These are phyloP conservation scores for Haliaeetus leucogaster DNA, from an alignment of 2,113 vertebrate species.

Conservation along the genomic window DNA sequence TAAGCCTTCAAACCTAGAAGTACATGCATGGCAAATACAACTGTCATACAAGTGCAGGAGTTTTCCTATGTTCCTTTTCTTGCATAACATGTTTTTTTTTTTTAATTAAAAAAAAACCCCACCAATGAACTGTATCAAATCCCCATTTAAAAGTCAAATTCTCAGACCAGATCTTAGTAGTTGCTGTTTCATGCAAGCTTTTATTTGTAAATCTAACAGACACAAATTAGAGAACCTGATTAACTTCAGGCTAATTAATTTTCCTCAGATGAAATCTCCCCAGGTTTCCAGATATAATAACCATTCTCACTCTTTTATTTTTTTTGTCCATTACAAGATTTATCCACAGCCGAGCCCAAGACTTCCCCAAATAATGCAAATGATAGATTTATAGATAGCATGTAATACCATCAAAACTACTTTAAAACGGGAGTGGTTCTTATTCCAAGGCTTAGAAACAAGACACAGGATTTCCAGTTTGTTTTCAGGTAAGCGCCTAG, in stretches of 20 bases:
- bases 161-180: not conserved
- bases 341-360: not conserved
- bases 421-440: not conserved
- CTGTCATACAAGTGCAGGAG: not conserved
- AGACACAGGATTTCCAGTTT: not conserved
- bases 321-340: not conserved
- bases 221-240: rapidly evolving
- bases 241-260: not conserved
- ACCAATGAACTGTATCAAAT: not conserved
- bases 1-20: not conserved
- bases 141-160: not conserved
- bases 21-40: rapidly evolving
- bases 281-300: not conserved
- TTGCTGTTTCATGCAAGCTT: not conserved
- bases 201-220: not conserved
- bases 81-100: not conserved
- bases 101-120: not conserved
- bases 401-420: rapidly evolving
- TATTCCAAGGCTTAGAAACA: not conserved
- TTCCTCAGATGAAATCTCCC: not conserved
- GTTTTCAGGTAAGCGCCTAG: rapidly evolving
- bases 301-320: no score
- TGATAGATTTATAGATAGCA: not conserved
- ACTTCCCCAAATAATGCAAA: not conserved
- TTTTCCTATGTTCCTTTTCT: not conserved